phyloP scores from a whole-genome alignment of 2,888 invertebrate genomes.

The Syritta pipiens region DNA sequence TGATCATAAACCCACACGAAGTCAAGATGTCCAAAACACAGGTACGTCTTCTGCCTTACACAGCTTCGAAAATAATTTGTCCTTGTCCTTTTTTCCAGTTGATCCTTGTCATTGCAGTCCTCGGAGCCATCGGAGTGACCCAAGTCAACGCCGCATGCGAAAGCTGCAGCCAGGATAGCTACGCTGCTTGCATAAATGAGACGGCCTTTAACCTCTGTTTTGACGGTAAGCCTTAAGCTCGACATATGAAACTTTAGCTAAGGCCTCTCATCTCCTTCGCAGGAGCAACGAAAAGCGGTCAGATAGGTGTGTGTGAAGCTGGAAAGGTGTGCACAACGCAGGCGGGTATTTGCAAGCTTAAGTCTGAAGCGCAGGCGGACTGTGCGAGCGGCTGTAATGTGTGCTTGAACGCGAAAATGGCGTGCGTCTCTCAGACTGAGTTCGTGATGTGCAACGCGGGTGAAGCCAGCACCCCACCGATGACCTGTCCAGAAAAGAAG shows the following conservation, averaged over 20 bases:
- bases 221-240: background rate
- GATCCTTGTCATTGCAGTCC: background rate
- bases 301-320: background rate
- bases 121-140: background rate
- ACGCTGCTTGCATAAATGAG: slow-evolving; percentile 5
- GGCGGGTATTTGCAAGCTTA: background rate
- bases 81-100: too few relatives aligned
- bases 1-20: too few relatives aligned
- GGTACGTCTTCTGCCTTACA: too few relatives aligned
- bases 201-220: slow-evolving; percentile 1
- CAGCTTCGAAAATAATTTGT: too few relatives aligned
- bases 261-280: too few relatives aligned
- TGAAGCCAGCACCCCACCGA: too few relatives aligned
- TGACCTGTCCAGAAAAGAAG: background rate
- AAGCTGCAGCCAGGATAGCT: background rate
- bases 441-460: background rate
- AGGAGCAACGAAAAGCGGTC: background rate
- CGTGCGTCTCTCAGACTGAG: slow-evolving; percentile 17
- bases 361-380: background rate
- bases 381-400: background rate
- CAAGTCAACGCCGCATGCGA: background rate
- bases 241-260: too few relatives aligned
- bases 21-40: too few relatives aligned
- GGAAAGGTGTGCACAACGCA: background rate
- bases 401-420: background rate